Evolutionary conservation across 2,113 vertebrate species (phyloP).

Genomic region (Psilopogon haemacephalus): DNA sequence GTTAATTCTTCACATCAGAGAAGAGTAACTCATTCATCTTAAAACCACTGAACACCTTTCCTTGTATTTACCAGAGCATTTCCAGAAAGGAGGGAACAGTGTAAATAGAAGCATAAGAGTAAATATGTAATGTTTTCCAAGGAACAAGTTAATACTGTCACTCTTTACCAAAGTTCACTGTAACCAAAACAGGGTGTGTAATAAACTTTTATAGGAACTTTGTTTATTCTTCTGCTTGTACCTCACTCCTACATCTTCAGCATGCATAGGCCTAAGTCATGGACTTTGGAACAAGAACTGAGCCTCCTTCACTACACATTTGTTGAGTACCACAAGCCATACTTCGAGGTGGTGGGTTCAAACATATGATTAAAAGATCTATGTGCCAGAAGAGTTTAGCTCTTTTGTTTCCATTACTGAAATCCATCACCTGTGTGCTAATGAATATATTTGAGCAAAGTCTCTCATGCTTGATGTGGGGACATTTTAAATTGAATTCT

Average conservation of each 20-base stretch:
- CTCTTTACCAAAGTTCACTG: not conserved
- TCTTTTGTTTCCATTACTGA: not conserved
- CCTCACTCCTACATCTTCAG: not conserved
- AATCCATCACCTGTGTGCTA: not conserved
- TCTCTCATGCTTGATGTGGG: not conserved
- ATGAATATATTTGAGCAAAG: not conserved
- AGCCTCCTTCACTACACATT: not conserved
- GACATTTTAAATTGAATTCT: not conserved
- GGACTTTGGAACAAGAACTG: conserved; percentile 11
- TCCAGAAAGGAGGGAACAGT: not conserved
- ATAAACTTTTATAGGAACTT: conserved; percentile 16
- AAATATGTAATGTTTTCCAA: not conserved
- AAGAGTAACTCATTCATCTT: fast-evolving
- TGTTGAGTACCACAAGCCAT: not conserved
- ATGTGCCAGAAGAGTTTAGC: not conserved
- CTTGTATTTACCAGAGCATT: not conserved
- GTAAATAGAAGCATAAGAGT: not conserved
- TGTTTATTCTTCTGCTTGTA: not conserved
- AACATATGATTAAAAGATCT: not conserved
- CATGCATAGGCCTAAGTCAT: not conserved
- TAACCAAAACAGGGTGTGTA: not conserved
- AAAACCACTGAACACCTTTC: not conserved
- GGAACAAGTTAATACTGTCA: not conserved
- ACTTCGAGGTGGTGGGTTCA: not conserved
- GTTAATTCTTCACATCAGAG: not conserved